A percentile compares a stretch with the other conserved stretches of the same genome.
These are phyloP conservation scores for Epirrhoe alternata DNA, from an alignment of 2,888 invertebrate species.

Conservation along the genomic window DNA sequence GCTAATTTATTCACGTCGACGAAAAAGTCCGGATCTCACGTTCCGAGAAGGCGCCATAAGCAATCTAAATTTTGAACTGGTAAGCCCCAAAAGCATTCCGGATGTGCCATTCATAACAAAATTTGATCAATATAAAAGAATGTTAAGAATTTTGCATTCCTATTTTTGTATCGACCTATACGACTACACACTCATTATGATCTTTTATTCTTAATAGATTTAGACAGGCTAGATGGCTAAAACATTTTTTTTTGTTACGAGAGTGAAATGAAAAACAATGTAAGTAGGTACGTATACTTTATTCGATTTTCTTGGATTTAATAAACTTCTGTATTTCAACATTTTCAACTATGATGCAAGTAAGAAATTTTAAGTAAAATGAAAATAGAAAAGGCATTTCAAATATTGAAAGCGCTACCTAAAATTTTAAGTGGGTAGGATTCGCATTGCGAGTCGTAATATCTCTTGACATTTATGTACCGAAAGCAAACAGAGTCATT, in stretches of 20 bases:
- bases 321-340: too few species aligned
- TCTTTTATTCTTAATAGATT: too few species aligned
- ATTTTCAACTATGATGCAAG: too few species aligned
- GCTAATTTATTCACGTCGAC: conserved; percentile 24
- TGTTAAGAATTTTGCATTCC: conserved; percentile 11
- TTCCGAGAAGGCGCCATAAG: conserved; percentile 26
- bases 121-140: conserved; percentile 19
- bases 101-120: conserved; percentile 27
- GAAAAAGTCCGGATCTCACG: conserved; percentile 25
- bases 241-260: neutral
- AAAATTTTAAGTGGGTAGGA: neutral
- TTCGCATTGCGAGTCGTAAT: conserved; percentile 18
- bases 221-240: too few species aligned
- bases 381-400: neutral
- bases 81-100: conserved; percentile 23
- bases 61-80: conserved; percentile 27
- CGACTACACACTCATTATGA: too few species aligned
- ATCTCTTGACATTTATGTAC: conserved; percentile 36
- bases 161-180: neutral
- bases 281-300: too few species aligned
- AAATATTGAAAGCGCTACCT: conserved; percentile 5
- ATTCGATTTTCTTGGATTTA: too few species aligned
- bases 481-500: conserved; percentile 22
- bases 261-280: neutral
- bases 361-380: neutral